Conservation (phyloP, 2,113 vertebrate genomes). For the Eretmodus cyanostictus region DNA sequence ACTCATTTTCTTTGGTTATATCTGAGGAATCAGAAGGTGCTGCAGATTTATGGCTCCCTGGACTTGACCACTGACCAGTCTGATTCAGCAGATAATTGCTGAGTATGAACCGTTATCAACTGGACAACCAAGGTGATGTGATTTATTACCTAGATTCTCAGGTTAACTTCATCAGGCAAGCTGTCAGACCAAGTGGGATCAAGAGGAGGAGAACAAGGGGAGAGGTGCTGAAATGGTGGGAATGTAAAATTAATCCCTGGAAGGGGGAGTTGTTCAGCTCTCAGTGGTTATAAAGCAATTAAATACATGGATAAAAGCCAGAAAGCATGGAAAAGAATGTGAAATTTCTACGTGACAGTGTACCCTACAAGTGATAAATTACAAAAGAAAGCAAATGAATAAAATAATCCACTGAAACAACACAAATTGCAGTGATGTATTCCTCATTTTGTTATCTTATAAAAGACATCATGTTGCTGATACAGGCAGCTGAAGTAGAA, state of each 20-base stretch:
- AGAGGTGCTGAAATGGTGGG: background rate
- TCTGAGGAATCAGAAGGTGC: slow-evolving; percentile 20
- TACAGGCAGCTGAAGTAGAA: background rate
- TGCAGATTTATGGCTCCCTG: slow-evolving; percentile 48
- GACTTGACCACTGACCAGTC: slow-evolving; percentile 26
- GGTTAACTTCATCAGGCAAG: slow-evolving; percentile 39
- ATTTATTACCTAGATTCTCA: slow-evolving; percentile 41
- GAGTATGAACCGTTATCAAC: slow-evolving; percentile 40
- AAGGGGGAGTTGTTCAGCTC: background rate
- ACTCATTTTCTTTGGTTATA: background rate
- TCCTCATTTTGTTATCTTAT: background rate
- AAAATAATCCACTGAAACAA: background rate
- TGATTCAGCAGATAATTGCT: slow-evolving; percentile 55
- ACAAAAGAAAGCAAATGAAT: background rate
- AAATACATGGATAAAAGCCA: background rate
- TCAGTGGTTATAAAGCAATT: background rate
- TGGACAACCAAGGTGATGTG: slow-evolving; percentile 28
- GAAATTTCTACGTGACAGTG: background rate
- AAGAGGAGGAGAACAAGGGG: background rate
- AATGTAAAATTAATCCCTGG: background rate
- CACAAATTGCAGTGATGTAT: background rate
- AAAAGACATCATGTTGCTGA: background rate
- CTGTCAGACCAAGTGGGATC: background rate
- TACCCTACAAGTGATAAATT: background rate
- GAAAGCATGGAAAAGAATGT: background rate